Base-by-base conservation (phyloP, 2,888 invertebrate genomes). In the Latheticus oryzae region DNA sequence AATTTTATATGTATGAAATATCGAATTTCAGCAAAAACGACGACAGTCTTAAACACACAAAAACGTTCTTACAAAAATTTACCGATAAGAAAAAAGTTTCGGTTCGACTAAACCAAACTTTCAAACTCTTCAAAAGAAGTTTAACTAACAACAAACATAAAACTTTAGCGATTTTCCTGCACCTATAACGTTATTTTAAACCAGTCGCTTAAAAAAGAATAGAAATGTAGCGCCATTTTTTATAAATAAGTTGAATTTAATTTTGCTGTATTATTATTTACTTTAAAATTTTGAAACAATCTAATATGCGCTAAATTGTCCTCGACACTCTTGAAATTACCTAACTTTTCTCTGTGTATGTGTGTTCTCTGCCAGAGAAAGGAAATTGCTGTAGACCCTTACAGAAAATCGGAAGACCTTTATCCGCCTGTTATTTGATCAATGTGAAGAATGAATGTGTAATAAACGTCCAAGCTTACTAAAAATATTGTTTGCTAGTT, bases 71-170 rank as follows among this genome's bases (percentile, higher is more conserved):
- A 19, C 40, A 63, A 59, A 62, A 66, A 64, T 66, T 64, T 63
- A 56, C 51, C 60, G 64, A 67, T 67, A 69, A 67, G 64, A 66
- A 64, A 60, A 61, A 55, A 52, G 62, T 61, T 59, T 51, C 57
- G 47, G 60, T 61, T 60, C 45, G 59, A 62, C 52, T 43, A 50
- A 47, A 60, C 42, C 47, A 45, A 58, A 52, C 13, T 65, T 60
- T 56, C 53, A 50, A 62, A 63, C 66, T 68, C 62, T 63, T 63
- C 50, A 56, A 60, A 63, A 62, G 65, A 67, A 69, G 60, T 71
- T 68, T 62, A 60, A 60, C 63, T 60, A 69, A 70, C 70, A 70
- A 70, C 69, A 68, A 68, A 64, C 65, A 72, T 67, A 64, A 71
- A 72, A 72, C 65, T 71, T 69, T 62, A 28, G 47, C 62, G 63